Evolutionary conservation across 2,797 vertebrate species (phyloP).

Genomic region (Acestrorhynchus altus): DNA sequence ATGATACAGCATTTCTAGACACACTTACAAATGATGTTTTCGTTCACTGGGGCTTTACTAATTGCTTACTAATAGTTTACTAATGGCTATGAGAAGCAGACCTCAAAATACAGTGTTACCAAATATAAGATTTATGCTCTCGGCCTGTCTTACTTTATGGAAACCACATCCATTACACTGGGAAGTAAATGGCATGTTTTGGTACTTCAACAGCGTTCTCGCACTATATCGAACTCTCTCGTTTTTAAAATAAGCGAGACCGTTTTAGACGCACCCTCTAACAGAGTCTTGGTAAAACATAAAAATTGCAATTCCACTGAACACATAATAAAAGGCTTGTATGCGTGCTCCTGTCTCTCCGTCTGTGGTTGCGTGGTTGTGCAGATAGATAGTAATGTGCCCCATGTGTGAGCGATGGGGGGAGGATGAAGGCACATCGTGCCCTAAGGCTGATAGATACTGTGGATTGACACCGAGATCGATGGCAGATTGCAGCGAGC

Average conservation of each 20-base stretch:
- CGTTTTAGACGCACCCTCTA: not conserved
- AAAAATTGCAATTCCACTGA: not conserved
- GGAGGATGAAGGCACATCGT: conserved; percentile 35
- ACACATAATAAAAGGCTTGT: conserved; percentile 35
- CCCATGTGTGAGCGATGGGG: conserved; percentile 44
- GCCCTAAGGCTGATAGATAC: conserved; percentile 52
- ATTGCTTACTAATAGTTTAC: too few relatives aligned
- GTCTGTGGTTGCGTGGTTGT: conserved; percentile 12
- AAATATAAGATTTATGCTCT: too few relatives aligned
- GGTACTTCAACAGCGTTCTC: too few relatives aligned
- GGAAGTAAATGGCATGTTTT: too few relatives aligned
- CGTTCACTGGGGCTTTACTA: too few relatives aligned
- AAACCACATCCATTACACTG: too few relatives aligned
- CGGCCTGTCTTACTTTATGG: too few relatives aligned
- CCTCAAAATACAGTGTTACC: too few relatives aligned
- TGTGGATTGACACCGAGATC: conserved; percentile 52
- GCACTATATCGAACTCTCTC: not conserved
- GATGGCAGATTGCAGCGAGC: conserved; percentile 46
- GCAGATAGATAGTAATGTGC: conserved; percentile 5
- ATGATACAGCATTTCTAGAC: too few relatives aligned
- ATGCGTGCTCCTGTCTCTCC: conserved; percentile 14
- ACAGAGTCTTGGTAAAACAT: not conserved
- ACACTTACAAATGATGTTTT: too few relatives aligned
- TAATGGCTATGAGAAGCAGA: too few relatives aligned
- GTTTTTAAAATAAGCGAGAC: not conserved